Conservation (phyloP, 2,888 invertebrate genomes). For the Hylaea fasciaria region DNA sequence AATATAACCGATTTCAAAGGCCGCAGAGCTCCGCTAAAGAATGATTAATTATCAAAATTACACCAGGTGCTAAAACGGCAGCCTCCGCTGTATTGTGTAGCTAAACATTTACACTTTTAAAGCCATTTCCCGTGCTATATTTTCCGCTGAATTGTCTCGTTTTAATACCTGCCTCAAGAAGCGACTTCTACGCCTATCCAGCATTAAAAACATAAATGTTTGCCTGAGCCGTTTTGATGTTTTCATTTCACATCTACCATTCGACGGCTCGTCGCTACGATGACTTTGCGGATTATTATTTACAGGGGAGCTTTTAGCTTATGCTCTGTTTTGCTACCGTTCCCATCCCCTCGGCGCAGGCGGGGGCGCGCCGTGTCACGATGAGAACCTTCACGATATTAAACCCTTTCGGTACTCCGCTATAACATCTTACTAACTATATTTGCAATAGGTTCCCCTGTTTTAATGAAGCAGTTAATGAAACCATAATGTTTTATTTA, state of each 20-base stretch:
- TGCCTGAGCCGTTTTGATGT: constrained; percentile 39
- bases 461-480: constrained; percentile 38
- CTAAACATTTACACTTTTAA: constrained; percentile 30
- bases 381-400: constrained; percentile 44
- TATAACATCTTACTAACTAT: constrained; percentile 31
- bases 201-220: constrained; percentile 31
- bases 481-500: constrained; percentile 28
- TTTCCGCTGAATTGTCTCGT: constrained; percentile 18
- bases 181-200: constrained; percentile 21
- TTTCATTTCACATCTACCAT: constrained; percentile 45
- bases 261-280: constrained; percentile 43
- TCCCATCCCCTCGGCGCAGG: constrained; percentile 34
- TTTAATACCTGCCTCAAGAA: constrained; percentile 15
- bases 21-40: constrained; percentile 14
- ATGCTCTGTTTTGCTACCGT: constrained; percentile 46
- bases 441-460: constrained; percentile 36
- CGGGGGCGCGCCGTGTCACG: constrained; percentile 42
- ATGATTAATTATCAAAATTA: constrained; percentile 36
- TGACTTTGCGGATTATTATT: constrained; percentile 51
- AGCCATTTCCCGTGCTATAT: constrained; percentile 18
- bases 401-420: constrained; percentile 36
- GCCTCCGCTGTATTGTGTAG: constrained; percentile 29
- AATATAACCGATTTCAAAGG: constrained; percentile 14
- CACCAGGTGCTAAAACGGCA: constrained; percentile 34
- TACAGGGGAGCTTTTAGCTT: constrained; percentile 52